Conservation (phyloP, 2,113 vertebrate species). For the Corythoichthys intestinalis region DNA sequence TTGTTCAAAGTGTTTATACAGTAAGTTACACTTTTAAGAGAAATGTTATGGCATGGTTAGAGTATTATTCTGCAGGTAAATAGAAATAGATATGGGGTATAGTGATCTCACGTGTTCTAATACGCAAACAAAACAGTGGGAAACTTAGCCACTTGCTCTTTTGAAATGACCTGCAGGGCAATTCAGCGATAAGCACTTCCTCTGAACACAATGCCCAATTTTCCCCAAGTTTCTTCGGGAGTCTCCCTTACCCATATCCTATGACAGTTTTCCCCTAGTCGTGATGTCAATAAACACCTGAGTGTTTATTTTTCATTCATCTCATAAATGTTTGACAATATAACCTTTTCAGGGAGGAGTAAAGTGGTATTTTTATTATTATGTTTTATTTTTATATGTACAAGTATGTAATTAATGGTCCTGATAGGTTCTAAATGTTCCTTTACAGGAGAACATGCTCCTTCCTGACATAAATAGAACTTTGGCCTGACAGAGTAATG, state of each 20-base stretch:
- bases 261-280: conserved; percentile 52
- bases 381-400: too few relatives aligned
- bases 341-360: conserved; percentile 54
- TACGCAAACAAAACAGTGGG: conserved; percentile 13
- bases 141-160: conserved; percentile 51
- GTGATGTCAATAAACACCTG: conserved; percentile 54
- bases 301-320: conserved; percentile 55
- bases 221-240: conserved; percentile 16
- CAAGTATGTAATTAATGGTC: too few relatives aligned
- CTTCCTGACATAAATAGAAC: conserved; percentile 60
- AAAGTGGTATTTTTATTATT: conserved; percentile 47
- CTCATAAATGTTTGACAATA: conserved; percentile 69
- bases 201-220: conserved; percentile 59
- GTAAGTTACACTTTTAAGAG: conserved; percentile 11
- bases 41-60: conserved; percentile 23
- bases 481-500: conserved; percentile 64
- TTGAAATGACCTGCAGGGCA: conserved; percentile 50
- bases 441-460: conserved; percentile 29
- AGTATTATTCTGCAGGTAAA: conserved; percentile 20
- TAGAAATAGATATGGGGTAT: conserved; percentile 41
- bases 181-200: conserved; percentile 59
- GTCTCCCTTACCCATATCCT: conserved; percentile 48
- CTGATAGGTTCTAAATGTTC: conserved; percentile 41
- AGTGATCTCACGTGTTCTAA: conserved; percentile 18
- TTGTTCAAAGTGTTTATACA: conserved; percentile 1